These are phyloP conservation scores for Podiceps cristatus DNA, from an alignment of 2,113 vertebrate species.

Conservation along the genomic window DNA sequence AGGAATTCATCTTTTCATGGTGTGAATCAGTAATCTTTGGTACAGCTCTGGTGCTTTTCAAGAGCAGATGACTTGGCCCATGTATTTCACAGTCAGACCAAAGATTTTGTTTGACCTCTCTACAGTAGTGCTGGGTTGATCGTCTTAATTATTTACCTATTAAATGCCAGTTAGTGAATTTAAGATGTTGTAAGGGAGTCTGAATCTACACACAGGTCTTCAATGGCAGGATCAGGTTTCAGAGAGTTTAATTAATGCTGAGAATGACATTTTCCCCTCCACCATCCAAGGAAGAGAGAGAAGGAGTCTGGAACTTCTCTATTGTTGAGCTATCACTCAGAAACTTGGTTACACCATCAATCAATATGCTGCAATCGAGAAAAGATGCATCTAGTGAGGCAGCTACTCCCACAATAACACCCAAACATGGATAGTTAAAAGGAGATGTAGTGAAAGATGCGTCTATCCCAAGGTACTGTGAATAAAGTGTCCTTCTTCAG, in stretches of 20 bases:
- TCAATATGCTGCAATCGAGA: not conserved
- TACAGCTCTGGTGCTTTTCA: not conserved
- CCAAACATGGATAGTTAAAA: not conserved
- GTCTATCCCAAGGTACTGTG: not conserved
- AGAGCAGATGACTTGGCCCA: not conserved
- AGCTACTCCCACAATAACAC: constrained; percentile 1
- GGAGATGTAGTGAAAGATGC: not conserved
- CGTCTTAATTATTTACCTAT: not conserved
- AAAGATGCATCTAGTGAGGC: not conserved
- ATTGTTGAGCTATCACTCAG: constrained; percentile 49
- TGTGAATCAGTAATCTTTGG: not conserved
- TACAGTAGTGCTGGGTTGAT: not conserved
- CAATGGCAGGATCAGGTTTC: not conserved
- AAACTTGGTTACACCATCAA: constrained; percentile 41
- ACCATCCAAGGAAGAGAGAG: not conserved
- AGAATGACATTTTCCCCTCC: not conserved
- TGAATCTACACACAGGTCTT: not conserved
- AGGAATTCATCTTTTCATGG: not conserved
- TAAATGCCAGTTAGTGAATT: not conserved
- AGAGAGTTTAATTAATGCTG: constrained; percentile 8
- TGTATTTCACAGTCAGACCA: not conserved
- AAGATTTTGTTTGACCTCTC: not conserved
- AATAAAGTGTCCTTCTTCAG: not conserved
- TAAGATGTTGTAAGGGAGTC: not conserved
- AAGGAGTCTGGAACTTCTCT: constrained; percentile 18